Evolutionary conservation across 2,113 vertebrate genomes (phyloP).

Genomic region (Verasper variegatus): DNA sequence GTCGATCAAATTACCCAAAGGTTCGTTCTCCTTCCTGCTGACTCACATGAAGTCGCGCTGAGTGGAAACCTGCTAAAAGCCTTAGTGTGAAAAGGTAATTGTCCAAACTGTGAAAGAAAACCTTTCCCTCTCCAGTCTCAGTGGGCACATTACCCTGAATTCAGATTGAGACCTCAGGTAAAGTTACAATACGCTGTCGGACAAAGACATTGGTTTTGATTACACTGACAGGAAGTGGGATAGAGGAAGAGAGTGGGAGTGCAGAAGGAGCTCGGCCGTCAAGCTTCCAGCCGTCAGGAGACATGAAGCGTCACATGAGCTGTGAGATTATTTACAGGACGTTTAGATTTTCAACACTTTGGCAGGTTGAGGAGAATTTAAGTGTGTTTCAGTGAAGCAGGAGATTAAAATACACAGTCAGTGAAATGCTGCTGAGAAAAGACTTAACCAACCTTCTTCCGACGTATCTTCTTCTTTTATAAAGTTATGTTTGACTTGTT

Average conservation of each 20-base stretch:
- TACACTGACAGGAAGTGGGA: slow-evolving; percentile 46
- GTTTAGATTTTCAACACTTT: too few relatives aligned
- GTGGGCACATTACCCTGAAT: slow-evolving; percentile 33
- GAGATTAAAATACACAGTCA: too few relatives aligned
- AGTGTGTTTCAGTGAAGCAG: neutral
- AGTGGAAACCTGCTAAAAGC: neutral
- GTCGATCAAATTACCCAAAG: slow-evolving; percentile 1
- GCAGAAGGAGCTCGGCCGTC: slow-evolving; percentile 17
- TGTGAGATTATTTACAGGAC: too few relatives aligned
- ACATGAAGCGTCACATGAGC: too few relatives aligned
- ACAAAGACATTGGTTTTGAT: slow-evolving; percentile 29
- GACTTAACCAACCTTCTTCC: too few relatives aligned
- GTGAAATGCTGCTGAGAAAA: too few relatives aligned
- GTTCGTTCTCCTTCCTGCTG: slow-evolving; percentile 17
- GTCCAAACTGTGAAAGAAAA: slow-evolving; percentile 29
- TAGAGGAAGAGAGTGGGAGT: slow-evolving; percentile 41
- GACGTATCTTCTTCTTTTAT: too few relatives aligned
- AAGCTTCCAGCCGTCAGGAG: neutral
- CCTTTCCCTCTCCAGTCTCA: slow-evolving; percentile 15
- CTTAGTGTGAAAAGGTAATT: slow-evolving; percentile 35
- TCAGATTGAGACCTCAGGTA: neutral
- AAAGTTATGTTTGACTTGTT: too few relatives aligned
- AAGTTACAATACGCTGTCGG: too few relatives aligned
- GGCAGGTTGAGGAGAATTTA: too few relatives aligned
- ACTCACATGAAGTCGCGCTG: slow-evolving; percentile 12